Percentiles rank a stretch among this genome's conserved stretches.
Conservation (phyloP, 1,140 invertebrate genomes). For the Bombus confusus region DNA sequence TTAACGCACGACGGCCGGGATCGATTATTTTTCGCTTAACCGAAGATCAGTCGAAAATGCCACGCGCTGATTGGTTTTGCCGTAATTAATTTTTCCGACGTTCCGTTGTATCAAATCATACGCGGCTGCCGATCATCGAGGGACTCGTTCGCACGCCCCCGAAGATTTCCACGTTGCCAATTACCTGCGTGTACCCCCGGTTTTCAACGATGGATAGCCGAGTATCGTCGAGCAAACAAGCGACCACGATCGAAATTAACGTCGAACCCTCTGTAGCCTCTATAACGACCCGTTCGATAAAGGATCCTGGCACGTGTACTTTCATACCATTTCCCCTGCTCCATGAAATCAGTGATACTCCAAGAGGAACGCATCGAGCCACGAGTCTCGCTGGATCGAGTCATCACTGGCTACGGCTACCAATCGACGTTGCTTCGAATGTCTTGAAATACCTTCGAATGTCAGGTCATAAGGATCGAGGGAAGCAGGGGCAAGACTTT, state of each 20-base stretch:
- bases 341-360: not conserved
- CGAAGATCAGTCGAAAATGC: slow-evolving; percentile 27
- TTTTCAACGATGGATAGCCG: not conserved
- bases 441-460: not conserved
- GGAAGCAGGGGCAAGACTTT: slow-evolving; percentile 49
- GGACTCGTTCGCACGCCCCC: not conserved
- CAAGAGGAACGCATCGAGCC: not conserved
- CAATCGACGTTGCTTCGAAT: slow-evolving; percentile 50
- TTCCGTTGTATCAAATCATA: slow-evolving; percentile 14
- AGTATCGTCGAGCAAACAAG: slow-evolving; percentile 23
- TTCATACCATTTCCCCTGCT: not conserved
- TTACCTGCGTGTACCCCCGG: not conserved
- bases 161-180: slow-evolving; percentile 26
- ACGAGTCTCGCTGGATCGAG: slow-evolving; percentile 21
- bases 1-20: not conserved
- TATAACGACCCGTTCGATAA: not conserved
- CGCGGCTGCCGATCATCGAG: slow-evolving; percentile 11
- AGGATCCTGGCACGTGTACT: not conserved
- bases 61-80: slow-evolving; percentile 18
- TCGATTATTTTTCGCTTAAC: slow-evolving; percentile 35
- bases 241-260: not conserved
- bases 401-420: slow-evolving; percentile 44
- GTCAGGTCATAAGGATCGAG: slow-evolving; percentile 23
- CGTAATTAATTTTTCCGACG: slow-evolving; percentile 44
- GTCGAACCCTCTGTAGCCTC: not conserved